These are phyloP conservation scores for Chaetorhynchus papuensis DNA, from an alignment of 2,113 vertebrate genomes.

Conservation along the genomic window DNA sequence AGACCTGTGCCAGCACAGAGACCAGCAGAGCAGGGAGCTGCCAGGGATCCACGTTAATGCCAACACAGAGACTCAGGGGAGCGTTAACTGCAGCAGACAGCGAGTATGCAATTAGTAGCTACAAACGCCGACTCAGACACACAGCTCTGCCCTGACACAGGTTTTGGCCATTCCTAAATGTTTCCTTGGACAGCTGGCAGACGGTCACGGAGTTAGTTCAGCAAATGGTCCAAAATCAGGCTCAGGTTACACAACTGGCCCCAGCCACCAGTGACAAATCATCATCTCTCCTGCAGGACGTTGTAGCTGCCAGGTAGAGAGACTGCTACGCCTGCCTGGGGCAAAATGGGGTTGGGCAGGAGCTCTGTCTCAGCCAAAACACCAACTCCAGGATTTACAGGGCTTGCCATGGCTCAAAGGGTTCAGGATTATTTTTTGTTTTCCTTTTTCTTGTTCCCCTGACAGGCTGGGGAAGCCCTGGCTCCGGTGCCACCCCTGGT, in stretches of 20 bases:
- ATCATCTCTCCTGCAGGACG: accelerated
- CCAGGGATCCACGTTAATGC: not conserved
- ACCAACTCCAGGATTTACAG: accelerated
- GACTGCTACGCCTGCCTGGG: not conserved
- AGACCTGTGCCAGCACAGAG: not conserved
- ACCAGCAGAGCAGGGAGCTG: not conserved
- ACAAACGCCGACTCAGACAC: not conserved
- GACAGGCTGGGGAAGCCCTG: not conserved
- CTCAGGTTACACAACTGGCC: constrained; percentile 9
- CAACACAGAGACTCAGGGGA: not conserved
- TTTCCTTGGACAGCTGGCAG: not conserved
- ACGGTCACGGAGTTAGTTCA: not conserved
- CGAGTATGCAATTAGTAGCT: not conserved
- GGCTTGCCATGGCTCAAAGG: not conserved
- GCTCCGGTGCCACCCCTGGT: accelerated
- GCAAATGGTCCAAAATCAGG: not conserved
- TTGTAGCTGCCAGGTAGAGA: not conserved
- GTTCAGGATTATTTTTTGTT: not conserved
- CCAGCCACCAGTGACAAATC: not conserved
- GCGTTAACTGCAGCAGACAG: not conserved
- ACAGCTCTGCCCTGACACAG: not conserved
- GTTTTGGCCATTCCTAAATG: not conserved
- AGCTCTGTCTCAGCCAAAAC: not conserved
- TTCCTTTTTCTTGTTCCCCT: not conserved
- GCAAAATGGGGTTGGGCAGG: not conserved